Evolutionary conservation across 2,797 vertebrate genomes (phyloP), one percentile per base, ranked within the genome.

Genomic region (Carapus acus): DNA sequence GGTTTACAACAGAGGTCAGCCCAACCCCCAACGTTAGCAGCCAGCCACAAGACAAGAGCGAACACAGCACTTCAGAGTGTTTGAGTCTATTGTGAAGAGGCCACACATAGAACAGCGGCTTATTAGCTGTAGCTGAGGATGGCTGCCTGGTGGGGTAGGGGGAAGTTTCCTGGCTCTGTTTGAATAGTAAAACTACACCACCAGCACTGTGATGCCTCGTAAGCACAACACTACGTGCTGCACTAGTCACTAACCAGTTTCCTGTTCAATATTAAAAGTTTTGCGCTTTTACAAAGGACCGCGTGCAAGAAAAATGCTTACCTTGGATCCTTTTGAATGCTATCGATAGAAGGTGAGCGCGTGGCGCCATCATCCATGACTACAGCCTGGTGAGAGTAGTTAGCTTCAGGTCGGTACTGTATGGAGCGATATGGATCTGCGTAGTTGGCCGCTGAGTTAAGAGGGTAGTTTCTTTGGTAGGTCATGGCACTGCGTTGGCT

Each of bases 301-400:
- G 13, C 24, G 24, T 4, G 4, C 24, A n/a, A n/a, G n/a, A 53
- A 18, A 3, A 1, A 11, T 12, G 4, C 87, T 84, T 88, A 91
- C 96, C 95, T 95, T 71, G 94, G 94, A 79, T 98, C 94, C 49
- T 98, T 98, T 80, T 97, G 96, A 58, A 98, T 98, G 86, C 96
- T 98, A 87, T 98, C 94, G 70, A 97, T 93, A 34, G 96, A 98
- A 0, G 94, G 96, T 0, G 96, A 98, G 41, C 93, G 90, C 0
- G 93, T 89, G 58, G 93, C 91, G 8, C 87, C 89, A 1, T 94
- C 91, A 1, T 97, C 94, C 17, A 90, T 77, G 0, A 87, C 80
- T 0, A 83, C 46, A 6, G 77, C 42, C 8, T 91, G 91, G 37
- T 88, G 86, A 58, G 63, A 50, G 36, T 93, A 96, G 76, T 23